Base-by-base conservation (phyloP, 2,888 invertebrate species). In the Euplexia lucipara region DNA sequence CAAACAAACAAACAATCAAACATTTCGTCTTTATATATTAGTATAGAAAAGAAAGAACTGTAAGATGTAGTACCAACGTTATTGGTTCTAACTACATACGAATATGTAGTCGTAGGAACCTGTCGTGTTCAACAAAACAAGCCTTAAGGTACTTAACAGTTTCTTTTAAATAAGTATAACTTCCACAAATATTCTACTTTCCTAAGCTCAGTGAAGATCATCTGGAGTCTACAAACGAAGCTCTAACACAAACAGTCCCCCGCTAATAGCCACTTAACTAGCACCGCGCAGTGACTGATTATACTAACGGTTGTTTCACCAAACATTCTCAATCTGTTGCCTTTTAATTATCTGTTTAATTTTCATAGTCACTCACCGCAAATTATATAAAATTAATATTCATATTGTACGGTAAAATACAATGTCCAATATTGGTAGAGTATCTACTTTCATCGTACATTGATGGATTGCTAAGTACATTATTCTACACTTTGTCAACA, bases 331-430 rank as follows among this genome's bases (percentile, higher is more conserved):
- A 44, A 68, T 70, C 62, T 63, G 64, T 78, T 67, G 62, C 47
- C 53, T 60, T 67, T 70, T 66, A 63, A 78, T 75, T 71, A 69
- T 56, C 61, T 53, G 16, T 54, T 48, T 14, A 20, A 56, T 60
- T 59, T 61, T 48, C 65, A 69, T 65, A 66, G 39, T 75, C 56
- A 48, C 56, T 56, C 70, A 67, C 76, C 63, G 54, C 74, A 74
- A 85, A 83, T 83, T 86, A 81, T 81, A 62, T 51, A 26, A 70
- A 78, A 83, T 86, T 83, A 85, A 84, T 87, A 84, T 86, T 83
- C 85, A 83, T 77, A 72, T 20, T 48, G 22, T 35, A 22, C 39
- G 35, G 47, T n/a, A 41, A 60, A 71, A 47, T 34, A 74, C 44
- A 51, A 58, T 48, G 12, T 3, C 52, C 42, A 64, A 56, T 65